These are phyloP conservation scores for Sigmodon hispidus DNA, from an alignment of 2,113 vertebrate species.

Conservation along the genomic window DNA sequence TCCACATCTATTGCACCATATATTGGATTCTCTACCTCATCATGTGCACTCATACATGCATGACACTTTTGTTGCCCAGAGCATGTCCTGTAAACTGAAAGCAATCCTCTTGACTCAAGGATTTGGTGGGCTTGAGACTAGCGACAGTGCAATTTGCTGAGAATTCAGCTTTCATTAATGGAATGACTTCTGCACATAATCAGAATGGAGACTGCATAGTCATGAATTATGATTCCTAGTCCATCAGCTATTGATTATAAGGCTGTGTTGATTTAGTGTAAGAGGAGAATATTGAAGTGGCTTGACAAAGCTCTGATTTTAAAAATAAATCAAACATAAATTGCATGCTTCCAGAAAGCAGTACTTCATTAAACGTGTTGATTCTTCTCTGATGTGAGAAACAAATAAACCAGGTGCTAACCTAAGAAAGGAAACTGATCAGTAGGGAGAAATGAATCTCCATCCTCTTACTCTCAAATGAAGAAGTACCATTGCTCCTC, in stretches of 20 bases:
- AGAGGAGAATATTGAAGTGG: slow-evolving; percentile 53
- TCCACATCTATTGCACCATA: slow-evolving; percentile 2
- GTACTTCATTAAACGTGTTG: background rate
- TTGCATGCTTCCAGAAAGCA: slow-evolving; percentile 37
- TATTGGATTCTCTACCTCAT: slow-evolving; percentile 11
- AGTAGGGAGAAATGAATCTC: background rate
- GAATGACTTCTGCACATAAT: slow-evolving; percentile 43
- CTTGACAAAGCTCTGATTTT: slow-evolving; percentile 51
- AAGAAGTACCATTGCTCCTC: background rate
- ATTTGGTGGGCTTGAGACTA: slow-evolving; percentile 49
- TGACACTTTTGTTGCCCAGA: background rate
- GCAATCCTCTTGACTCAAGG: background rate
- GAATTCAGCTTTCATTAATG: slow-evolving; percentile 42
- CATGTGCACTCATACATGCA: slow-evolving; percentile 43
- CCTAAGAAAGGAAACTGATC: background rate
- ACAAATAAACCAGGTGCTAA: background rate
- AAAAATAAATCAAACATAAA: slow-evolving; percentile 55
- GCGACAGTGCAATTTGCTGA: slow-evolving; percentile 3
- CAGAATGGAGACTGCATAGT: slow-evolving; percentile 17
- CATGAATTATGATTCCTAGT: slow-evolving; percentile 6
- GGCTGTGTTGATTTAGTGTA: slow-evolving; percentile 65
- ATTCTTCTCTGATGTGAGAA: slow-evolving; percentile 50
- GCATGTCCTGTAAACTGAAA: slow-evolving; percentile 55
- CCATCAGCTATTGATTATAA: slow-evolving; percentile 55
- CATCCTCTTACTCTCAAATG: background rate